These are phyloP conservation scores for Tragelaphus strepsiceros DNA, from an alignment of 2,113 vertebrate genomes.

Conservation along the genomic window DNA sequence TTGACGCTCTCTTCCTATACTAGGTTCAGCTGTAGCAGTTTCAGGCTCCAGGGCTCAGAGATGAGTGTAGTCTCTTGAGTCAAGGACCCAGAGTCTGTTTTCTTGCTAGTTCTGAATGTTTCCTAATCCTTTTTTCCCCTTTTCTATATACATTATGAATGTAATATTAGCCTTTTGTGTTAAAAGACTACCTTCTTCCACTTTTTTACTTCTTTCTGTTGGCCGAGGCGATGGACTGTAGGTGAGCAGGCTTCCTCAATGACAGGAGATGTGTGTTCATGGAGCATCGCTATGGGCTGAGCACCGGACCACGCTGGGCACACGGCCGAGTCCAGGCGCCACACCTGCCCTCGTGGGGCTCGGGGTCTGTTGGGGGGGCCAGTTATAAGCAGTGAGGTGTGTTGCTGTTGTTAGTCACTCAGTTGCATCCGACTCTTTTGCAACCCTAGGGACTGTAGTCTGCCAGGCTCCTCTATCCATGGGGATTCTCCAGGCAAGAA, in stretches of 20 bases:
- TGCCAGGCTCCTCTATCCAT: not conserved
- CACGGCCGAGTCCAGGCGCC: accelerated
- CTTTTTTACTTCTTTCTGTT: not conserved
- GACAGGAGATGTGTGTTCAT: not conserved
- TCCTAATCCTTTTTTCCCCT: not conserved
- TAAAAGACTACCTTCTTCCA: not conserved
- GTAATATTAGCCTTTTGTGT: not conserved
- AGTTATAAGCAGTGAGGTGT: not conserved
- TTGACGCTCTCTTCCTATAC: not conserved
- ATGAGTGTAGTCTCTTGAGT: not conserved
- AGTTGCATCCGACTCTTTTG: not conserved
- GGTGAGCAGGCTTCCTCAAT: not conserved
- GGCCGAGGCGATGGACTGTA: not conserved
- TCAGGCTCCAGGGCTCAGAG: not conserved
- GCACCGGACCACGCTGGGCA: accelerated
- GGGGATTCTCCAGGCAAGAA: not conserved
- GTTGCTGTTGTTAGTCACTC: not conserved
- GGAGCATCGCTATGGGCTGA: not conserved
- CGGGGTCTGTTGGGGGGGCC: not conserved
- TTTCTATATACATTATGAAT: not conserved
- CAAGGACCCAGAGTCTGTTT: not conserved
- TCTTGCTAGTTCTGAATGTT: not conserved
- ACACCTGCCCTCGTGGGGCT: not conserved
- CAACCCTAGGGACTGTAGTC: not conserved
- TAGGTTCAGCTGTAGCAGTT: not conserved